phyloP scores from a whole-genome alignment of 2,113 vertebrate genomes.

The Epinephelus moara region DNA sequence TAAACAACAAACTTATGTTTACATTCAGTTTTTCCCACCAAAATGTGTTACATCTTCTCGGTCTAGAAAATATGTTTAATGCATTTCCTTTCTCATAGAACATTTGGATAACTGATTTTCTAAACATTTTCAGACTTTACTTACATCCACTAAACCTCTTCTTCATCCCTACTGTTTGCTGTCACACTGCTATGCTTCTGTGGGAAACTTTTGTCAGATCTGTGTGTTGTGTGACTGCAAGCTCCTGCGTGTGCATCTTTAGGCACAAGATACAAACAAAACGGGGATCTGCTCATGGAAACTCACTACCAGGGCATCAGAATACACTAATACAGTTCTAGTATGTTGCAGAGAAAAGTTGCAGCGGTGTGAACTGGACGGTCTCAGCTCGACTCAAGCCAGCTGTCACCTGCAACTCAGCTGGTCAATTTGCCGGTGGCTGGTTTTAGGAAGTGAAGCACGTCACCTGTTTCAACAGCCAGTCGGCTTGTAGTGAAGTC shows the following conservation, averaged over 20 bases:
- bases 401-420: too few species aligned
- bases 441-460: too few species aligned
- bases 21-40: neutral
- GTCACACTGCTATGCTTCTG: neutral
- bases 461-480: too few species aligned
- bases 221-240: neutral
- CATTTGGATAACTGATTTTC: neutral
- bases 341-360: too few species aligned
- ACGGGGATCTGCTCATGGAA: too few species aligned
- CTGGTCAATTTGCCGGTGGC: too few species aligned
- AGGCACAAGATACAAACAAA: neutral
- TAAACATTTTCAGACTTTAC: neutral
- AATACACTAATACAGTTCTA: too few species aligned
- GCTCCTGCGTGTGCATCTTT: neutral
- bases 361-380: too few species aligned
- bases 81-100: neutral
- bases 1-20: neutral
- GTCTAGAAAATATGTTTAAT: neutral
- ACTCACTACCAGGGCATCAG: too few species aligned
- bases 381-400: too few species aligned
- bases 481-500: too few species aligned
- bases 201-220: neutral
- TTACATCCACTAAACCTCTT: neutral
- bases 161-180: neutral
- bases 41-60: too few species aligned